phyloP scores from a whole-genome alignment of 1,140 invertebrate genomes.

The Penaeus chinensis region DNA sequence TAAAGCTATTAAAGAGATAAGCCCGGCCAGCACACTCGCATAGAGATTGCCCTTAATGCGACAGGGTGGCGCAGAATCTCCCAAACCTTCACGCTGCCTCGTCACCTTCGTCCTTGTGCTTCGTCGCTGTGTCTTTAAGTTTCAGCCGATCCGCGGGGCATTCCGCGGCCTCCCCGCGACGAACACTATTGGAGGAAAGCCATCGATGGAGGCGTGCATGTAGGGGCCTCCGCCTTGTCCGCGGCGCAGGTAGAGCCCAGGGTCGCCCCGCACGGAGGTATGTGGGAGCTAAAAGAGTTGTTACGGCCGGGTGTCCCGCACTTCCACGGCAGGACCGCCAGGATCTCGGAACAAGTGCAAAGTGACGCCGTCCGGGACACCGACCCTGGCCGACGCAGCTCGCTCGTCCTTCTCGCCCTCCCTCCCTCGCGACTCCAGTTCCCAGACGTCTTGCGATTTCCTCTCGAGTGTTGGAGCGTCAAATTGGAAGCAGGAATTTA shows the following conservation, averaged over 20 bases:
- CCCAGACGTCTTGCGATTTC: too few relatives aligned
- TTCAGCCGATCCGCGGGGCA: conserved; percentile 18
- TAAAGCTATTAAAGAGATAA: conserved; percentile 60
- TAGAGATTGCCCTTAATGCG: conserved; percentile 54
- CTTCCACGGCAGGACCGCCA: conserved; percentile 2
- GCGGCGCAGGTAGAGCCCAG: not conserved
- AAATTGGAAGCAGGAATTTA: too few relatives aligned
- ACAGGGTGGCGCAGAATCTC: conserved; percentile 10
- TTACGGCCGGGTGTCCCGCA: conserved; percentile 25
- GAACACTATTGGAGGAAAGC: conserved; percentile 40
- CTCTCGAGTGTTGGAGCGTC: too few relatives aligned
- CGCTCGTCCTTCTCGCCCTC: not conserved
- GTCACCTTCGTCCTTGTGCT: not conserved
- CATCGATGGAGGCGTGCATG: conserved; percentile 32
- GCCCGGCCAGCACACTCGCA: conserved; percentile 46
- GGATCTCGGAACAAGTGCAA: conserved; percentile 15
- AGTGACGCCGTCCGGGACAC: not conserved
- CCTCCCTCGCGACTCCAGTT: too few relatives aligned
- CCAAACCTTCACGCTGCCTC: not conserved
- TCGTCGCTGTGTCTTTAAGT: conserved; percentile 19
- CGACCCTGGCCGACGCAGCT: not conserved
- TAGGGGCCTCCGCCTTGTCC: not conserved
- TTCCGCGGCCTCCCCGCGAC: conserved; percentile 2
- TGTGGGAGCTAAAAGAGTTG: conserved; percentile 49
- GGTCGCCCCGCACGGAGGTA: conserved; percentile 27